Evolutionary conservation across 2,797 vertebrate genomes (phyloP).

Genomic region (Halcyon leucocephala): DNA sequence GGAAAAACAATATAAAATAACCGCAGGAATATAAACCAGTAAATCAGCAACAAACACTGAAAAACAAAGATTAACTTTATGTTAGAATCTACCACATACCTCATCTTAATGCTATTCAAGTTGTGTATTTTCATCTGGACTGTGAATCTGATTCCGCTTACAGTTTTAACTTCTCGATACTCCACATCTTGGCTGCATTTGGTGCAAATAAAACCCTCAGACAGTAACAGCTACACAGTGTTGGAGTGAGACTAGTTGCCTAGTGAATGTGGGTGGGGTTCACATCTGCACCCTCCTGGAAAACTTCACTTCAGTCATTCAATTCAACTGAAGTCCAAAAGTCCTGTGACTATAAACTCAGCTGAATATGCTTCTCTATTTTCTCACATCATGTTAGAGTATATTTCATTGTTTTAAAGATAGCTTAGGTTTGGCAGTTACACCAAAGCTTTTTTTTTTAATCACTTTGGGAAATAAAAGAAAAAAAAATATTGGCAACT

Average conservation of each 20-base stretch:
- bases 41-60: constrained; percentile 92
- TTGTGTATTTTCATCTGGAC: background rate
- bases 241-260: background rate
- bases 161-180: background rate
- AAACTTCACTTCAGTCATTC: background rate
- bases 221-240: background rate
- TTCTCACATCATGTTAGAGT: background rate
- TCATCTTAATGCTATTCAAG: background rate
- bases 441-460: background rate
- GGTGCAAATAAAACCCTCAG: background rate
- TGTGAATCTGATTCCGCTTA: background rate
- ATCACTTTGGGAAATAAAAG: background rate
- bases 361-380: background rate
- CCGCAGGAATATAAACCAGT: constrained; percentile 92
- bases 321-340: background rate
- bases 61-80: constrained; percentile 50
- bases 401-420: background rate
- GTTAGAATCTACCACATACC: background rate
- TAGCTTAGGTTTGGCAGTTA: background rate
- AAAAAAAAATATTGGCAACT: background rate
- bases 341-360: background rate
- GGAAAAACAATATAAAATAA: constrained; percentile 89
- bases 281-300: background rate
- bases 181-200: background rate
- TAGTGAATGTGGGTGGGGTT: background rate